Evolutionary conservation across 1,140 invertebrate species (phyloP), one percentile per base, ranked within the genome.

Genomic region (Argopecten irradians): DNA sequence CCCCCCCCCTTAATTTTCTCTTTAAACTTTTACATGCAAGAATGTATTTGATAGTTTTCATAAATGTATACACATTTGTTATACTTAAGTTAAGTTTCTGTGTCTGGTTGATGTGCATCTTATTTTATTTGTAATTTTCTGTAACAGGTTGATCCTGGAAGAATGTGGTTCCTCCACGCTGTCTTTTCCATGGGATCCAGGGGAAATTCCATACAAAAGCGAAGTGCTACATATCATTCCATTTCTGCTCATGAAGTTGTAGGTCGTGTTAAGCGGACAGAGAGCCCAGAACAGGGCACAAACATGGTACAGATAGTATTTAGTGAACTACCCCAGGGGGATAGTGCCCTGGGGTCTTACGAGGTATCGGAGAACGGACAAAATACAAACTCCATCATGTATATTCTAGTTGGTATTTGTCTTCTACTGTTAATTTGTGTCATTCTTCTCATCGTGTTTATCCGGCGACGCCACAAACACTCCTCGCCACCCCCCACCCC

Each of bases 101-200:
- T 22, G 7, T 83, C 14, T 36, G 82, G 1, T 82, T 36, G n/a
- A 32, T 16, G n/a, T 32, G 14, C 19, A 19, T 87, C 36, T 82
- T n/a, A 34, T 13, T 41, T 39, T 13, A 22, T 83, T 35, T 85
- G 87, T 86, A 84, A 83, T 86, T 35, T 89, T 22, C n/a, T 32
- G 41, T 91, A 89, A 39, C 88, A 95, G 95, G 93, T 93, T 34
- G 94, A 95, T n/a, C 86, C 91, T 46, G 95, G 94, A 7, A 91
- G 93, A 22, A 94, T 95, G 84, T 96, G 95, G 95, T 96, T 95
- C 86, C 88, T 96, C 0, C 95, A 96, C 85, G 93, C 93, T 36
- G 94, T 96, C 82, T 96, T 95, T 89, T 94, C 93, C 34, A 90
- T 96, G 8, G 82, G 86, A n/a, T 22, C 32, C 14, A 87, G 36